These are phyloP conservation scores for Parnassius smintheus DNA, from an alignment of 2,888 invertebrate genomes.

Conservation along the genomic window DNA sequence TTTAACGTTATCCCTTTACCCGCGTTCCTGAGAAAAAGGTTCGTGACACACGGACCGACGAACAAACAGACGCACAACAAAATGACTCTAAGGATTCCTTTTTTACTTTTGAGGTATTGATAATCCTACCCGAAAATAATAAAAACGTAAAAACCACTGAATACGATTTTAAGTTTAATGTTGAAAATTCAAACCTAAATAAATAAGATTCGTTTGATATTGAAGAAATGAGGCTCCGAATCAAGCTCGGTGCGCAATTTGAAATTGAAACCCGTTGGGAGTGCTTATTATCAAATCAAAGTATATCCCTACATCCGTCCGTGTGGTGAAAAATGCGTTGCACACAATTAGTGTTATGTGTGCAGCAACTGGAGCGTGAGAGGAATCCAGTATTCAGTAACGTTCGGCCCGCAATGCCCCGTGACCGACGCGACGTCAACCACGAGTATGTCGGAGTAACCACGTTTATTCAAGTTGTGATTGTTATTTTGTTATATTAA, in stretches of 20 bases:
- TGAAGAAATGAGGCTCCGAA: background rate
- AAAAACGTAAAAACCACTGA: no score
- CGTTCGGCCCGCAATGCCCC: slow-evolving; percentile 63
- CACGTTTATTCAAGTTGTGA: background rate
- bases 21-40: no score
- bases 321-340: slow-evolving; percentile 58
- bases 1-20: no score
- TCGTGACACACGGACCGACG: no score
- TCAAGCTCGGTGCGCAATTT: background rate
- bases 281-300: slow-evolving; percentile 8
- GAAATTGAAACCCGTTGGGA: background rate
- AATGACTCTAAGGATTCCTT: no score
- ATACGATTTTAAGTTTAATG: no score
- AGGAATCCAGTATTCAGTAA: slow-evolving; percentile 69
- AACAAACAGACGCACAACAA: no score
- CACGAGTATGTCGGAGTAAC: background rate
- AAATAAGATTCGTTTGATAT: no score
- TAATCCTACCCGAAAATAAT: no score
- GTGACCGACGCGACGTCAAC: slow-evolving; percentile 53
- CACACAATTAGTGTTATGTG: slow-evolving; percentile 72
- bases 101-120: no score
- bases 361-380: slow-evolving; percentile 77
- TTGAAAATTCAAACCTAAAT: no score
- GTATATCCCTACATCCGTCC: slow-evolving; percentile 41
- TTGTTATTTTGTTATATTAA: background rate